These are phyloP conservation scores for Brachypterus glaber DNA, from an alignment of 2,888 invertebrate genomes.

Conservation along the genomic window DNA sequence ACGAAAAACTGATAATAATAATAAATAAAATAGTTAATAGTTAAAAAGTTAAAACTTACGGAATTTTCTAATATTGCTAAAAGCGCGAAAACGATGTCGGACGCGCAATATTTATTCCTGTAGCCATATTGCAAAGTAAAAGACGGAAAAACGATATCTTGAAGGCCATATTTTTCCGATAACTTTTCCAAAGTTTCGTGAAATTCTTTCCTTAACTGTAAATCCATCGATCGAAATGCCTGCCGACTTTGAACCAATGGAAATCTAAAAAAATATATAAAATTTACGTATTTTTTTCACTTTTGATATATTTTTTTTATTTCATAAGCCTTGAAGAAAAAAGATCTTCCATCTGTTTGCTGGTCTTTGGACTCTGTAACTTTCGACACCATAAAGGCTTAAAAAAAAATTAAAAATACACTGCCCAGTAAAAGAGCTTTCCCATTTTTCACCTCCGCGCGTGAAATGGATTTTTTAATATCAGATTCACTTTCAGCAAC, in stretches of 20 bases:
- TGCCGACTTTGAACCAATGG: conserved; percentile 83
- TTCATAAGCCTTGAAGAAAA: too few relatives aligned
- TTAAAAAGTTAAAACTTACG: conserved; percentile 40
- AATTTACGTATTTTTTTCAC: background rate
- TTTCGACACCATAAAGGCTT: too few relatives aligned
- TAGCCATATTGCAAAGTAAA: conserved; percentile 78
- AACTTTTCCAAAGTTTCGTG: conserved; percentile 59
- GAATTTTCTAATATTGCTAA: conserved; percentile 69
- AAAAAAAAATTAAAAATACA: too few relatives aligned
- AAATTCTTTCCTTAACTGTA: conserved; percentile 67
- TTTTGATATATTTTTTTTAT: conserved; percentile 4
- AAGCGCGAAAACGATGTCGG: conserved; percentile 74
- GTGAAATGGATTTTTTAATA: too few relatives aligned
- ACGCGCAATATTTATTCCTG: conserved; percentile 66
- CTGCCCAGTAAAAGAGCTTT: too few relatives aligned
- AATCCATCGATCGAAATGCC: conserved; percentile 80
- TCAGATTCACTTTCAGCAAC: too few relatives aligned
- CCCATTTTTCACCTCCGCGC: too few relatives aligned
- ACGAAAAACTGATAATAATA: too few relatives aligned
- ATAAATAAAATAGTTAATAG: too few relatives aligned
- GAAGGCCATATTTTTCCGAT: conserved; percentile 57
- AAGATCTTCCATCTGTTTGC: too few relatives aligned
- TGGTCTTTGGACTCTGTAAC: too few relatives aligned
- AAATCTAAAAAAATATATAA: conserved; percentile 43
- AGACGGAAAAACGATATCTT: conserved; percentile 62